Base-by-base conservation (phyloP, 2,113 vertebrate species). In the Otocyon megalotis region DNA sequence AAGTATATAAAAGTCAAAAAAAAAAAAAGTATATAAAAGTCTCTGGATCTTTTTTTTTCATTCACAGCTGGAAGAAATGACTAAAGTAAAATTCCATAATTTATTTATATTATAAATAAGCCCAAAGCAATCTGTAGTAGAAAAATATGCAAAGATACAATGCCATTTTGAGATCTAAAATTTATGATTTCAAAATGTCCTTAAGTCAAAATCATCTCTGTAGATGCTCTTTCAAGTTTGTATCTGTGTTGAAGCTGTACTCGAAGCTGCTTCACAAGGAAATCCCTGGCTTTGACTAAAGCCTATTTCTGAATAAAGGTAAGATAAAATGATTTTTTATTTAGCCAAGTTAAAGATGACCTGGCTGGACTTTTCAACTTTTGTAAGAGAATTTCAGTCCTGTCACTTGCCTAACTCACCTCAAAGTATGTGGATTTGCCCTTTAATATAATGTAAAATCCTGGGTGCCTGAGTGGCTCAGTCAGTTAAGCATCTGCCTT, bases 311-410 rank as follows among this genome's bases (percentile, higher is more conserved):
- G 9, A 50, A 24, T 32, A 92, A 74, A 26, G 8, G 20, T 87
- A 87, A 87, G 48, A 90, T 63, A 58, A 95, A 62, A 80, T n/a
- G n/a, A 20, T 74, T 88, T 91, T 87, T 91, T 14, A 90, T 90
- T 95, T 81, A 82, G 43, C 43, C 32, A 88, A 87, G 43, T 81
- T 6, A 74, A 82, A 92, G 63, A 56, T 12, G 56, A 74, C 2
- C 56, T 82, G 14, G 11, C 7, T 95, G 35, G 32, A 82, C 65
- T 96, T 82, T 58, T 74, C 48, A 88, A 65, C 35, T 65, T 92
- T 79, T 53, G 17, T 26, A 92, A 71, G 28, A 92, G 30, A 86
- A 85, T 24, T 13, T 58, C 43, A 88, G 54, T 20, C 15, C 15
- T 82, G 15, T 54, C 56, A 74, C 17, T 37, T 74, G 76, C 28